These are phyloP conservation scores for Syngnathus typhle DNA, from an alignment of 2,113 vertebrate genomes.

Conservation along the genomic window DNA sequence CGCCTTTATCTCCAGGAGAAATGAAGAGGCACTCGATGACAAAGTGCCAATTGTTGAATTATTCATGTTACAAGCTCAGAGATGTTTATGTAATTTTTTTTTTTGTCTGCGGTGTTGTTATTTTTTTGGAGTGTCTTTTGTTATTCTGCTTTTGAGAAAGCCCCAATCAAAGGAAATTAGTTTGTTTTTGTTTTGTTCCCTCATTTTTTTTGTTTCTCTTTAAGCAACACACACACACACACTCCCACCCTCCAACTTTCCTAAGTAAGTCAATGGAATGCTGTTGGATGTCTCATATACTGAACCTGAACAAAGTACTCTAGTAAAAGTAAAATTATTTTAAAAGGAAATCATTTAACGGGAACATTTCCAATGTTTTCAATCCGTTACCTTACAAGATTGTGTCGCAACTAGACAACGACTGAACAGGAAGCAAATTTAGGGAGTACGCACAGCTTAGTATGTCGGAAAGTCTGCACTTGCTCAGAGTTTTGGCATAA, in stretches of 20 bases:
- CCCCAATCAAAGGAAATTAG: constrained; percentile 62
- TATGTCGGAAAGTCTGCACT: constrained; percentile 49
- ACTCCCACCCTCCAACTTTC: constrained; percentile 29
- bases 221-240: constrained; percentile 29
- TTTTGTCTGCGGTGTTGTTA: constrained; percentile 2
- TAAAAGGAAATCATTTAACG: neutral
- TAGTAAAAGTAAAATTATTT: neutral
- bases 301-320: neutral
- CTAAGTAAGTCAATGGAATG: constrained; percentile 65
- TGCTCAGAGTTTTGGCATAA: constrained; percentile 52
- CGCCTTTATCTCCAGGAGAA: constrained; percentile 43
- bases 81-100: constrained; percentile 51
- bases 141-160: constrained; percentile 50
- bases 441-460: constrained; percentile 4
- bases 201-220: constrained; percentile 39
- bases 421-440: neutral
- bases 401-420: neutral
- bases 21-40: constrained; percentile 52
- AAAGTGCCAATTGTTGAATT: constrained; percentile 60
- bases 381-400: neutral
- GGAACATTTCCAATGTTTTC: neutral
- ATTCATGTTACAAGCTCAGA: constrained; percentile 61
- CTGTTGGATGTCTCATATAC: constrained; percentile 31
- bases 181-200: constrained; percentile 46
- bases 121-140: constrained; percentile 41